Evolutionary conservation across 2,888 invertebrate genomes (phyloP).

Genomic region (Argyresthia albistria): DNA sequence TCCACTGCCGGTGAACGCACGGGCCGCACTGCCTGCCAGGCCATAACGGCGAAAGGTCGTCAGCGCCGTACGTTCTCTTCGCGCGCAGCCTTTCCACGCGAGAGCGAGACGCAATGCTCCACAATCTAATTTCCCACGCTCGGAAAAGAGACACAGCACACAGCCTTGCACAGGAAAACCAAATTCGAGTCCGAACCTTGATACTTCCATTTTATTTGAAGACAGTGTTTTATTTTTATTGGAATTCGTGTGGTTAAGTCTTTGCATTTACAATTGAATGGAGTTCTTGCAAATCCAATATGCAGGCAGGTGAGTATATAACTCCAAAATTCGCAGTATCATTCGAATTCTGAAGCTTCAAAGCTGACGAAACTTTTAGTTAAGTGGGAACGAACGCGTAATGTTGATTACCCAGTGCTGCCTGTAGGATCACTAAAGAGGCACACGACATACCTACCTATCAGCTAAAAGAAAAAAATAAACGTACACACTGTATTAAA

Average conservation of each 20-base stretch:
- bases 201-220: constrained; percentile 60
- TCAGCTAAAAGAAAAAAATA: no score
- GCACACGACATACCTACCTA: no score
- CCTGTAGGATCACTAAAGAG: no score
- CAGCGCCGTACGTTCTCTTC: constrained; percentile 72
- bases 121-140: constrained; percentile 20
- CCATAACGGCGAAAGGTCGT: constrained; percentile 69
- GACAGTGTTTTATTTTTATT: constrained; percentile 13
- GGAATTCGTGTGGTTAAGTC: neutral
- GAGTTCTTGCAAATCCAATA: no score
- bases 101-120: constrained; percentile 41
- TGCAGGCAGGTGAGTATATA: no score
- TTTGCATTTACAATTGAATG: neutral
- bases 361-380: no score
- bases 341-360: no score
- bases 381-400: no score
- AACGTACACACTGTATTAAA: no score
- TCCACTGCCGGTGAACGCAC: constrained; percentile 58
- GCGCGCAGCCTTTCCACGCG: constrained; percentile 69
- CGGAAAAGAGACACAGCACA: constrained; percentile 33
- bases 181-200: constrained; percentile 61
- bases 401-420: no score
- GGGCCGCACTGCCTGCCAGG: constrained; percentile 69
- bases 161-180: constrained; percentile 60
- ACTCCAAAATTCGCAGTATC: no score